These are phyloP conservation scores for Boloria selene DNA, from an alignment of 2,888 invertebrate species.

Conservation along the genomic window DNA sequence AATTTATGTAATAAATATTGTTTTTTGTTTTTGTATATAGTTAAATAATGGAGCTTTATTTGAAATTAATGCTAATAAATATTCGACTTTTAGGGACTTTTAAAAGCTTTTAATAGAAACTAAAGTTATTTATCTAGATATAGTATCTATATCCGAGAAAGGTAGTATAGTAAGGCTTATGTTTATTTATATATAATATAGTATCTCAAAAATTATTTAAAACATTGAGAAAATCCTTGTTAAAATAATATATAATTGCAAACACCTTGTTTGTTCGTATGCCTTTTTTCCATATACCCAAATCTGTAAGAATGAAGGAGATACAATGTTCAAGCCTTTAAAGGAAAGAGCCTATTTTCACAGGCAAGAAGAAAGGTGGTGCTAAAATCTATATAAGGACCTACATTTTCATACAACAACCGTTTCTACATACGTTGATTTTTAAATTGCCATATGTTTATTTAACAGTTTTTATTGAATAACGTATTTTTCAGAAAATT, in stretches of 20 bases:
- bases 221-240: background rate
- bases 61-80: no score
- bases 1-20: no score
- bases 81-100: no score
- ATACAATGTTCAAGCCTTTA: slow-evolving; percentile 18
- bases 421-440: slow-evolving; percentile 32
- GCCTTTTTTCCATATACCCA: slow-evolving; percentile 9
- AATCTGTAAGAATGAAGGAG: slow-evolving; percentile 17
- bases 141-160: no score
- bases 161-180: no score
- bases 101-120: no score
- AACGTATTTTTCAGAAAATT: slow-evolving; percentile 5
- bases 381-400: slow-evolving; percentile 34
- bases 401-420: slow-evolving; percentile 38
- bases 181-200: no score
- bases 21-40: no score
- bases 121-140: no score
- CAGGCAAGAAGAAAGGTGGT: slow-evolving; percentile 28
- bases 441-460: slow-evolving; percentile 44
- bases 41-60: no score
- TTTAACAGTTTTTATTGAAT: slow-evolving; percentile 33
- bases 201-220: no score
- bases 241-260: slow-evolving; percentile 7
- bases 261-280: background rate
- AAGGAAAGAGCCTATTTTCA: slow-evolving; percentile 33